phyloP scores from a whole-genome alignment of 2,113 vertebrate genomes.

The Setophaga petechia region DNA sequence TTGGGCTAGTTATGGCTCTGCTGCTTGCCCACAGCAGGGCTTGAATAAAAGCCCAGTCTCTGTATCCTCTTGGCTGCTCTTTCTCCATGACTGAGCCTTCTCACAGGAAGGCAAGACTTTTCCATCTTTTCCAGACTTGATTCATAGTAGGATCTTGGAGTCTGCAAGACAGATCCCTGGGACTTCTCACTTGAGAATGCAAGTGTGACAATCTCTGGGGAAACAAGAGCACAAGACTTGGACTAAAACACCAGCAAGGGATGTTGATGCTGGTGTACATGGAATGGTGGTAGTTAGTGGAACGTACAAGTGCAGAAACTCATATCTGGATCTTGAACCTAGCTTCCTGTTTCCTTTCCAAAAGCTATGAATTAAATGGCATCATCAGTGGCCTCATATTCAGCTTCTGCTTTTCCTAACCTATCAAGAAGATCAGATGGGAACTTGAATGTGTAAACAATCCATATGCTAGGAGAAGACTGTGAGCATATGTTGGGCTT shows the following conservation, averaged over 20 bases:
- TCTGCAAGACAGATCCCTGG: background rate
- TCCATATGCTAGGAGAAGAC: background rate
- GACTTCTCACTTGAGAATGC: background rate
- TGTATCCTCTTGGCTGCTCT: background rate
- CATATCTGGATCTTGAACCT: background rate
- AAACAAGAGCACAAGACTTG: background rate
- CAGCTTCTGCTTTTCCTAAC: background rate
- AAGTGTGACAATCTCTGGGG: background rate
- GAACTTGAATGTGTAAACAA: constrained; percentile 35
- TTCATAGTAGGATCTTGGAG: background rate
- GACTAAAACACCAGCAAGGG: background rate
- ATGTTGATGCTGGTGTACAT: background rate
- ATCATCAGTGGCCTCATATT: background rate
- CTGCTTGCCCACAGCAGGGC: background rate
- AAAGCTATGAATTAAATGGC: background rate
- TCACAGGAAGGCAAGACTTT: background rate
- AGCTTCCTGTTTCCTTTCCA: background rate
- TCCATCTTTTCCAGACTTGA: background rate
- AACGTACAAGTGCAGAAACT: background rate
- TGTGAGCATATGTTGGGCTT: constrained; percentile 27
- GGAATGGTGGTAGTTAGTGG: background rate
- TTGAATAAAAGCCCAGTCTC: background rate
- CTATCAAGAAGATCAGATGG: background rate
- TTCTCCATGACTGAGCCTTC: background rate
- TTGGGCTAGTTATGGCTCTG: background rate